Evolutionary conservation across 2,797 vertebrate genomes (phyloP), one percentile per base, ranked within the genome.

Genomic region (Characodon lateralis): DNA sequence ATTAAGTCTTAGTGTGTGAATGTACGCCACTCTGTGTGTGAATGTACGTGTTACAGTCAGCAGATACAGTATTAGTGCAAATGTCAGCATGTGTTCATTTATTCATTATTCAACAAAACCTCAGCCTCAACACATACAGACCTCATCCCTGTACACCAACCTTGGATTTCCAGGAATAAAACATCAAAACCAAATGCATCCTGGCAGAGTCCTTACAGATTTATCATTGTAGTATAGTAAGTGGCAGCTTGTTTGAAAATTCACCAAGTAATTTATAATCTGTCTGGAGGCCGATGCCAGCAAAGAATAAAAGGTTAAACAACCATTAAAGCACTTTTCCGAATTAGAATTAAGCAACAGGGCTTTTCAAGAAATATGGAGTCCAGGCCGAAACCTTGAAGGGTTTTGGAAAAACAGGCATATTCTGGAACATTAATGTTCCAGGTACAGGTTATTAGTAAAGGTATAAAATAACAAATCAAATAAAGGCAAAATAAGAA

Each of bases 101-200:
- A 78, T 81, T 79, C 41, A 81, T 88, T 84, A 84, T 82, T 82
- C 55, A 80, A 88, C 22, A 55, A 80, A 85, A 79, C 24, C 5
- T 74, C 72, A 48, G 68, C 12, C 73, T 78, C 55, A 79, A 68
- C 46, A 74, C 69, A 72, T 66, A 51, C 75, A 65, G 0, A 76
- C 73, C 55, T 73, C 51, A 58, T 28, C 77, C 35, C 71, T 43
- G 26, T 50, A 61, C 6, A 79, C 13, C 69, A 22, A 69, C 68
- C 41, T 55, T 55, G 41, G 5, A 31, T 71, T 79, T 59, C 59
- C 58, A 74, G 14, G 22, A 16, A 35, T 7, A 14, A 51, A 56
- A 20, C 75, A 56, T 75, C 28, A 18, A 70, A 71, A 50, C 46
- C 58, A 22, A 43, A 35, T 8, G 56, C 48, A 16, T 51, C 31